Base-by-base conservation (phyloP, 2,888 invertebrate genomes). In the Phaonia tiefii region DNA sequence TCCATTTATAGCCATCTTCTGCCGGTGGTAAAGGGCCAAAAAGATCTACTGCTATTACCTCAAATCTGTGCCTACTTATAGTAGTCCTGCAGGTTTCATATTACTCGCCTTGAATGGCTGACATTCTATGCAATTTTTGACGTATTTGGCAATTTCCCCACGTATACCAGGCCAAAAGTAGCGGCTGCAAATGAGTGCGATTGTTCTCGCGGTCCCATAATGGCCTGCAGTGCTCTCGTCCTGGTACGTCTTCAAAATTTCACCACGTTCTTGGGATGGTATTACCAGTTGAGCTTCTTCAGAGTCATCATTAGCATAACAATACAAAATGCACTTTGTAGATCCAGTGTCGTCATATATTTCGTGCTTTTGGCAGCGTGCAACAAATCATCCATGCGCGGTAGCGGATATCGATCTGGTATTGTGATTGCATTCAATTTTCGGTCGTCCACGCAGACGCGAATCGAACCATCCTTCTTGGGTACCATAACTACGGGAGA, bases 301-400 rank as follows among this genome's bases (percentile, higher is more conserved):
- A 8, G 11, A 20, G 13, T 56, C 25, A 42, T 71, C 71, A n/a
- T 71, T 44, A 15, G 2, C 44, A 15, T 63, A 63, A 22, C 44
- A 63, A 44, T 63, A 63, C 8, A 63, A 44, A 15, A 63, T 58
- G 0, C n/a, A n/a, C n/a, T n/a, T n/a, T 85, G 84, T 0, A 90
- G 79, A 66, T 90, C 89, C 3, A 90, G 56, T 0, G 88, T 88
- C 15, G 87, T 84, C 87, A 89, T 88, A 11, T 81, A 83, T 26
- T 84, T 79, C 2, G 84, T 82, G 7, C 77, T 80, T 72, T 86
- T 87, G 0, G 89, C 71, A 1, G 71, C 76, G 58, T 81, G 83
- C 10, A 81, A 22, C 1, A n/a, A n/a, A n/a, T n/a, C n/a, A n/a
- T n/a, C n/a, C n/a, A n/a, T n/a, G n/a, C n/a, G n/a, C n/a, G n/a